Percentiles rank a stretch among this genome's conserved stretches.
Evolutionary conservation across 2,113 vertebrate species (phyloP).

Genomic region (Bettongia penicillata): DNA sequence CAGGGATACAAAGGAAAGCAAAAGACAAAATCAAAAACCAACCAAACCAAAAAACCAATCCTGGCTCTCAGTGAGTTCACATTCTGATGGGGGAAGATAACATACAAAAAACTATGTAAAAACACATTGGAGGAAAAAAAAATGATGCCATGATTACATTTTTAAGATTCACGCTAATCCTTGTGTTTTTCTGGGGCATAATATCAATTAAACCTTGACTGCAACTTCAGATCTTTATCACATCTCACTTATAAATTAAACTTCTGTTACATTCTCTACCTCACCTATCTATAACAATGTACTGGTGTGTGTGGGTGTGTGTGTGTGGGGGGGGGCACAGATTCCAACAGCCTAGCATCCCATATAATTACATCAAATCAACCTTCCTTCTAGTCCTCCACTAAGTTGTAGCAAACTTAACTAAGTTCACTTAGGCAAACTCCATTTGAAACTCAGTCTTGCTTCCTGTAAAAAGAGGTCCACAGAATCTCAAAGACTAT

Average conservation of each 20-base stretch:
- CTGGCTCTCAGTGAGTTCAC: not conserved
- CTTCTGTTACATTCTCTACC: conserved; percentile 41
- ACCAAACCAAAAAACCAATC: not conserved
- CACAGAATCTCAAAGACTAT: not conserved
- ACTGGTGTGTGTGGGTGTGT: not conserved
- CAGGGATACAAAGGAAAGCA: not conserved
- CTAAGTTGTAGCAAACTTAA: not conserved
- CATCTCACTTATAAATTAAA: conserved; percentile 57
- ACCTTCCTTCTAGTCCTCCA: not conserved
- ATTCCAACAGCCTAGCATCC: not conserved
- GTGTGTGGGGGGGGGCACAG: not conserved
- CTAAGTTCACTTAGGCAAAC: not conserved
- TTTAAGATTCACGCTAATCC: conserved; percentile 42
- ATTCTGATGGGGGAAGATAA: not conserved
- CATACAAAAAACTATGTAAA: not conserved
- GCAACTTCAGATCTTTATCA: conserved; percentile 51
- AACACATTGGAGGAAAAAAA: conserved; percentile 18
- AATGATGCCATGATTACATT: conserved; percentile 58
- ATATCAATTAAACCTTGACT: conserved; percentile 59
- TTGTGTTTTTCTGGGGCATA: conserved; percentile 6
- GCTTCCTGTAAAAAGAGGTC: not conserved
- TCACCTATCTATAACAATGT: conserved; percentile 48
- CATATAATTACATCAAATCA: not conserved
- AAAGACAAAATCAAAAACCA: not conserved
- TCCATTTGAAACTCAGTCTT: not conserved